Base-by-base conservation (phyloP, 1,140 invertebrate species). In the Elysia chlorotica region DNA sequence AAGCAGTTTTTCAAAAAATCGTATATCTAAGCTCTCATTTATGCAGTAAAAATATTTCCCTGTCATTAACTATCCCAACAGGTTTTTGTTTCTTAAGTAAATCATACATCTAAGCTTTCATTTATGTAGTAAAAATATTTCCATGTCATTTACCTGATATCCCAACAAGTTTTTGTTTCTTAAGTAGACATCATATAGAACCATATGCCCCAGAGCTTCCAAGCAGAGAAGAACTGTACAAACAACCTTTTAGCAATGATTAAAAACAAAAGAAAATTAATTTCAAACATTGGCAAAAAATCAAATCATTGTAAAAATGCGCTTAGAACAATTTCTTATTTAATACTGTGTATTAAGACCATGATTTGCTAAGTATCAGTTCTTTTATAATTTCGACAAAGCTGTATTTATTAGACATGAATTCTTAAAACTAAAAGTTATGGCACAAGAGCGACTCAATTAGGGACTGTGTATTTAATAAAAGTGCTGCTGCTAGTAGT, bases 41-140 rank as follows among this genome's bases (percentile, higher is more conserved):
- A 19, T 4, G 2, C 17, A 23, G 10, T 31, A 35, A 14, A 14
- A 10, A 19, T 17, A 38, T n/a, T 38, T 2, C 37, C 31, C 2
- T n/a, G 23, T 37, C 5, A 3, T 23, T 21, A 68, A 14, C 53
- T 2, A 53, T 19, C n/a, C 17, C 37, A 2, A 38, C 3, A 63
- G 10, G 30, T 33, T 31, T 23, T 53, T 5, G 35, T n/a, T 53
- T 23, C 35, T 2, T 35, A 17, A 25, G 21, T 30, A 4, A 65
- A 10, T 53, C 2, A 25, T 65, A 17, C 21, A 21, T 33, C 6
- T 59, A n/a, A 30, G 23, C 1, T 21, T 19, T 56, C 14, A 30
- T 56, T 31, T 14, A 68, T 19, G 86, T 83, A 94, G 96, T 2
- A 95, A 87, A 66, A 89, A 90, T 30, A 14, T 1, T 37, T 21